These are phyloP conservation scores for Adela reaumurella DNA, from an alignment of 2,888 invertebrate genomes.

Conservation along the genomic window DNA sequence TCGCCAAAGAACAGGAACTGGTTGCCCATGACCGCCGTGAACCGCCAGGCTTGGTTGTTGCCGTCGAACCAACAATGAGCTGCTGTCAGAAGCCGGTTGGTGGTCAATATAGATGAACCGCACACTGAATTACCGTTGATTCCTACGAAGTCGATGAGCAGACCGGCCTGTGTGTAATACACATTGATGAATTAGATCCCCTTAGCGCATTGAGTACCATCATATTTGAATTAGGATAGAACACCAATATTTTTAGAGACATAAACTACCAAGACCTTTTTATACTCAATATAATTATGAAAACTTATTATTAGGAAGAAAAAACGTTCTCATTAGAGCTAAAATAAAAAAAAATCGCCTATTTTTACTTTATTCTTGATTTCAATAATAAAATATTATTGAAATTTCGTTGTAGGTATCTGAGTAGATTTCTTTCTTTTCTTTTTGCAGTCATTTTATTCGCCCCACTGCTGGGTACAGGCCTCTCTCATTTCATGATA, in stretches of 20 bases:
- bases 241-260: not conserved
- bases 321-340: too few species aligned
- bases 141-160: constrained; percentile 13
- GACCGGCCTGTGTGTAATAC: constrained; percentile 25
- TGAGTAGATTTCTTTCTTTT: too few species aligned
- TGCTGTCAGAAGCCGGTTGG: constrained; percentile 20
- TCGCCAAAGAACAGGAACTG: constrained; percentile 25
- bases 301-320: not conserved
- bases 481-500: too few species aligned
- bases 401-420: too few species aligned
- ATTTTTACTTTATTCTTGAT: too few species aligned
- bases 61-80: constrained; percentile 32
- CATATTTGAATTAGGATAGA: not conserved
- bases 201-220: not conserved
- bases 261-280: constrained; percentile 2
- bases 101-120: constrained; percentile 25
- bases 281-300: not conserved
- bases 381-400: too few species aligned
- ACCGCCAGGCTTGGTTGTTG: constrained; percentile 18
- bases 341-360: too few species aligned
- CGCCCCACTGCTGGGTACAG: too few species aligned
- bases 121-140: constrained; percentile 19
- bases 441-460: too few species aligned
- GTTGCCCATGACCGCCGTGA: constrained; percentile 26
- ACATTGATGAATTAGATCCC: constrained; percentile 1